These are phyloP conservation scores for Nasua narica DNA, from an alignment of 2,797 vertebrate species.

Conservation along the genomic window DNA sequence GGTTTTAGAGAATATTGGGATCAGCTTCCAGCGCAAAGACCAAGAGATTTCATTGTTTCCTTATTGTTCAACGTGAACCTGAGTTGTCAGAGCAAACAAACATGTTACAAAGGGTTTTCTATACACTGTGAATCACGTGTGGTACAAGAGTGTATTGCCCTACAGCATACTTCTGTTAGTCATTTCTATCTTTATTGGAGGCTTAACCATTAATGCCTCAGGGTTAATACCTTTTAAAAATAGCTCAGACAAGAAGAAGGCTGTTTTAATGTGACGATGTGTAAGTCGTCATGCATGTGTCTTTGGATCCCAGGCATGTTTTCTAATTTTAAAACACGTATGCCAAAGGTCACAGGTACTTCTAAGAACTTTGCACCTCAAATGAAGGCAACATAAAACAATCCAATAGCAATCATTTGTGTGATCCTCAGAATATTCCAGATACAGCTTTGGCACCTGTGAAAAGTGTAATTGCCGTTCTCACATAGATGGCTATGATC, in stretches of 20 bases:
- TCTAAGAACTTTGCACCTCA: neutral
- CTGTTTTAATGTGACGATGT: neutral
- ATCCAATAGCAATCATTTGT: neutral
- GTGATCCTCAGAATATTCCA: neutral
- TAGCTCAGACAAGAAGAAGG: neutral
- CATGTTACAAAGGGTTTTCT: neutral
- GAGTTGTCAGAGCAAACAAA: neutral
- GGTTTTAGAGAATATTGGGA: neutral
- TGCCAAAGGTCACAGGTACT: neutral
- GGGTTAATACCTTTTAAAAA: slow-evolving; percentile 44
- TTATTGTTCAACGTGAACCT: neutral
- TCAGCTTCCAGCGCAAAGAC: neutral
- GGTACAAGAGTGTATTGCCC: neutral
- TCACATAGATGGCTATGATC: neutral
- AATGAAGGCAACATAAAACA: neutral
- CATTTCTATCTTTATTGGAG: slow-evolving; percentile 21
- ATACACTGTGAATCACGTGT: neutral
- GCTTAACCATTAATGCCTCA: neutral
- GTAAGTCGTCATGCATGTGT: neutral
- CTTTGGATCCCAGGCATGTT: neutral
- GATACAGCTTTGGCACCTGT: neutral
- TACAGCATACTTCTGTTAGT: neutral
- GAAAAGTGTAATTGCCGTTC: rapidly evolving
- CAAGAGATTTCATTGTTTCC: neutral
- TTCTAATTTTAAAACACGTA: neutral